Evolutionary conservation across 2,113 vertebrate species (phyloP).

Genomic region (Syngnathus typhle): DNA sequence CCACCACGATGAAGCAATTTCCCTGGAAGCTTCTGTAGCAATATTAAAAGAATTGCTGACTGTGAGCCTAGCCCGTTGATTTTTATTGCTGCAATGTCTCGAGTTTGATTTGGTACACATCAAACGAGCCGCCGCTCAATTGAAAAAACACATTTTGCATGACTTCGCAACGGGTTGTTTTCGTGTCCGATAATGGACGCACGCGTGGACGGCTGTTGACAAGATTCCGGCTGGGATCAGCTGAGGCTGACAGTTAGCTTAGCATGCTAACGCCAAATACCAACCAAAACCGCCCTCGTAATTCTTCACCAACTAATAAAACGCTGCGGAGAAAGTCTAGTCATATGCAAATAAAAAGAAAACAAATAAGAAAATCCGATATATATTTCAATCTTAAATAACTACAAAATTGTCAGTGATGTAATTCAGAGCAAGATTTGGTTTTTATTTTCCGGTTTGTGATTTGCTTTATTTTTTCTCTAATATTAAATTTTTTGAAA

Average conservation of each 20-base stretch:
- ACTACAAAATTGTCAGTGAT: too few relatives aligned
- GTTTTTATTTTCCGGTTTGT: too few relatives aligned
- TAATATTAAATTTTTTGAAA: too few relatives aligned
- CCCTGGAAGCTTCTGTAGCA: constrained; percentile 18
- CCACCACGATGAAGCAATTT: constrained; percentile 37
- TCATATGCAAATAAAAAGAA: background rate
- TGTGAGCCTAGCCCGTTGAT: background rate
- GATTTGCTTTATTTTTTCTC: too few relatives aligned
- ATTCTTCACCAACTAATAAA: background rate
- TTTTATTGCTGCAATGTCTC: background rate
- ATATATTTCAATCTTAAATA: too few relatives aligned
- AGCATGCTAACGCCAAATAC: constrained; percentile 18
- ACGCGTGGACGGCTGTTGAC: background rate
- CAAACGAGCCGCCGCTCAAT: background rate
- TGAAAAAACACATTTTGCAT: background rate
- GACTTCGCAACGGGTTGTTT: background rate
- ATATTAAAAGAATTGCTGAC: background rate
- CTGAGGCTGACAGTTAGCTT: constrained; percentile 33
- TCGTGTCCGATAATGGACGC: constrained; percentile 46
- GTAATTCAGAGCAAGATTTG: too few relatives aligned
- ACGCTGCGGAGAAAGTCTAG: background rate
- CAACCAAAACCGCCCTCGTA: background rate
- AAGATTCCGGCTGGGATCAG: constrained; percentile 32
- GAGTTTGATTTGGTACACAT: background rate
- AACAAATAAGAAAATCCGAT: background rate